Base-by-base conservation (phyloP, 2,888 invertebrate species). In the Nemapogon koenigi region DNA sequence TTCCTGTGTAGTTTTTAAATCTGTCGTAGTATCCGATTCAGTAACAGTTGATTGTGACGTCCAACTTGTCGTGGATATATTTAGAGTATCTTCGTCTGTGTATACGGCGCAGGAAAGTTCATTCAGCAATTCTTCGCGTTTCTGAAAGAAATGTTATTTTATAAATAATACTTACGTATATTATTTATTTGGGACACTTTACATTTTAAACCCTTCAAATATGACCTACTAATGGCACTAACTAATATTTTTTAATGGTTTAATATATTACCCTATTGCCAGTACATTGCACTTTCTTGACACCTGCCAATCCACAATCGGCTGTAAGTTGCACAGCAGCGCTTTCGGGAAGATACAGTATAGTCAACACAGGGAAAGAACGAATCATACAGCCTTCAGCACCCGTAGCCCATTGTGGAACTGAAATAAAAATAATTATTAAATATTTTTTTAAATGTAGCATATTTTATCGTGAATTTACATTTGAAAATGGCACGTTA, bases 311-410 rank as follows among this genome's bases (percentile, higher is more conserved):
- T 36, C 89, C 89, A 50, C 90, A 90, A 58, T 90, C 89, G 17
- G 87, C 84, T 26, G 88, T 87, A 39, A 90, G 72, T 59, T 88
- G 89, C 36, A 90, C 83, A 32, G 88, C 88, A 22, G 88, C 87
- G 55, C 87, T 87, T 56, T 90, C 90, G 17, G 89, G 89, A 54
- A 89, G 81, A 57, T 88, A 90, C 41, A 89, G 80, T 46, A 88
- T 85, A 1, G 89, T 90, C 45, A 89, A 67, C 19, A 88, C 88
- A 3, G 89, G 88, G 48, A 89, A 67, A 41, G 87, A 87, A 47
- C 84, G 84, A 40, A 89, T 69, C 64, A 89, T 84, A 56, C 90
- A 90, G 17, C 87, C 86, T 47, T 84, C 83, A 28, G 70, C 73
- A 22, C 82, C 81, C 36, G 76, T 64, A n/a, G 89, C 89, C 90